Percentiles rank a stretch among this genome's conserved stretches.
These are phyloP conservation scores for Camponotus floridanus DNA, from an alignment of 1,140 invertebrate species.

Conservation along the genomic window DNA sequence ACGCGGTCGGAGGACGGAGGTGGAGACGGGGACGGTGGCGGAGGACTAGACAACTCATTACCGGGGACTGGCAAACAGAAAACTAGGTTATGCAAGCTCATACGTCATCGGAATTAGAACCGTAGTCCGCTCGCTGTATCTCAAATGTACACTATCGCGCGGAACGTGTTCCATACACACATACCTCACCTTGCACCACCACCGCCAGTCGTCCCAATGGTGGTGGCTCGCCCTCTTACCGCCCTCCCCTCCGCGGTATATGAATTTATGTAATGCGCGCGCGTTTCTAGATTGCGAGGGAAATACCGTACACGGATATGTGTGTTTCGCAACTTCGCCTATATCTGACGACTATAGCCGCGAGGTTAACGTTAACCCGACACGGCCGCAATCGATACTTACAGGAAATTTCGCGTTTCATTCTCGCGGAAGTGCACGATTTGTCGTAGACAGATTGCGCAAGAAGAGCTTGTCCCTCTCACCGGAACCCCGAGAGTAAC, in stretches of 20 bases:
- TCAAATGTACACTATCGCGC: conserved; percentile 83
- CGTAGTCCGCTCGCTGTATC: conserved; percentile 82
- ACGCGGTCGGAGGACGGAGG: conserved; percentile 8
- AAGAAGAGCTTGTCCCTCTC: background rate
- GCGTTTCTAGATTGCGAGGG: conserved; percentile 71
- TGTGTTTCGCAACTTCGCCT: conserved; percentile 57
- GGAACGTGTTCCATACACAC: conserved; percentile 74
- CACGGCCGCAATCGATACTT: conserved; percentile 68
- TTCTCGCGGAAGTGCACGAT: conserved; percentile 61
- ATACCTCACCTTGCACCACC: conserved; percentile 15
- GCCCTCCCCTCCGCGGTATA: conserved; percentile 37
- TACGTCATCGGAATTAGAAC: conserved; percentile 85
- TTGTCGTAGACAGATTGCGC: conserved; percentile 43
- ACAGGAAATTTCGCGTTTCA: conserved; percentile 69
- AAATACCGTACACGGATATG: conserved; percentile 58
- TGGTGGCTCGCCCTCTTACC: conserved; percentile 28
- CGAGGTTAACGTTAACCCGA: conserved; percentile 63
- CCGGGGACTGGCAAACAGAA: conserved; percentile 83
- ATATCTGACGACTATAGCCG: conserved; percentile 30
- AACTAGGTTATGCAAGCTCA: conserved; percentile 84
- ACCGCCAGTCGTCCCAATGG: conserved; percentile 8
- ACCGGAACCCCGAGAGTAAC: background rate
- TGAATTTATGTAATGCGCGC: conserved; percentile 75
- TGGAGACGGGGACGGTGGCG: conserved; percentile 1
- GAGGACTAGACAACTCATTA: conserved; percentile 83